Conservation (phyloP, 2,797 vertebrate species). For the Melanotaenia parkinsoni region DNA sequence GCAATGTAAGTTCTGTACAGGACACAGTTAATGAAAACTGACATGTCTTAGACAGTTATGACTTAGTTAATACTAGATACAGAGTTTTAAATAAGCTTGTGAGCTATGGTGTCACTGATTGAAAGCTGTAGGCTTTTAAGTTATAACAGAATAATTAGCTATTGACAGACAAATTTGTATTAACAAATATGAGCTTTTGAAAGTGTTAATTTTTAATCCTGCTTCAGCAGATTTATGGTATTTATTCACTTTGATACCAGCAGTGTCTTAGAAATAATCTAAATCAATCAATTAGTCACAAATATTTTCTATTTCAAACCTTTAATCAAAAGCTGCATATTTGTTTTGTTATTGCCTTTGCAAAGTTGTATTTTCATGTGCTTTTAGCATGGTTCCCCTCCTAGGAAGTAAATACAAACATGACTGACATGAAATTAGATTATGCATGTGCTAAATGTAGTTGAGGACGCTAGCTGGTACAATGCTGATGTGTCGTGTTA, state of each 20-base stretch:
- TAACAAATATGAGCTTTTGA: neutral
- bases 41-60: neutral
- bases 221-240: neutral
- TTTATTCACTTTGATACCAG: neutral
- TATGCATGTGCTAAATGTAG: neutral
- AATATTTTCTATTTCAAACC: too few relatives aligned
- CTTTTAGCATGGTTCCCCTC: neutral
- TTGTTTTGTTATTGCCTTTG: neutral
- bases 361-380: neutral
- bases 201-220: neutral
- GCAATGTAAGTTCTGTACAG: neutral
- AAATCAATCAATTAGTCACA: neutral
- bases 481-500: neutral
- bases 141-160: neutral
- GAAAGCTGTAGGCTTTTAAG: neutral
- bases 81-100: neutral
- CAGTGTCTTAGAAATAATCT: neutral
- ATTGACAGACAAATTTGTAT: neutral
- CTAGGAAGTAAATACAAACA: neutral
- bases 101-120: neutral
- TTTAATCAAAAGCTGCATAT: neutral
- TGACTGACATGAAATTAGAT: neutral
- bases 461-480: too few relatives aligned
- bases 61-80: conserved; percentile 7
- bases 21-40: conserved; percentile 1